Conservation (phyloP, 1,140 invertebrate genomes). For the Drosophila sp. region DNA sequence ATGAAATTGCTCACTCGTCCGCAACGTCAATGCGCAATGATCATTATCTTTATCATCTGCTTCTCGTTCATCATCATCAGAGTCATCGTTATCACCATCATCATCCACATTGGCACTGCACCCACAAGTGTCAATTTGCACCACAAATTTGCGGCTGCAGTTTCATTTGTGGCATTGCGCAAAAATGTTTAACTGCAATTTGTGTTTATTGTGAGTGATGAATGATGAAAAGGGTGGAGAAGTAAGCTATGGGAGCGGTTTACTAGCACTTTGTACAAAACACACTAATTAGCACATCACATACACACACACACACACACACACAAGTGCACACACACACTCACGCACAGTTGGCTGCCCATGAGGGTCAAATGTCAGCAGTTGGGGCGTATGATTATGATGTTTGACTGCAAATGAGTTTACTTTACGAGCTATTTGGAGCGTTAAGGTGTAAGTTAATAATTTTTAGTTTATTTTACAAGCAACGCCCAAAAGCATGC, state of each 20-base stretch:
- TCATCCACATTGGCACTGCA: conserved; percentile 25
- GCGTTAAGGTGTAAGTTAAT: conserved; percentile 32
- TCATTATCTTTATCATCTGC: conserved; percentile 35
- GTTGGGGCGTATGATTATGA: conserved; percentile 37
- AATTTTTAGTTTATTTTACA: not conserved
- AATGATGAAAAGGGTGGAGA: not conserved
- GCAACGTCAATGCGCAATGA: conserved; percentile 21
- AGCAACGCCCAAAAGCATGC: conserved; percentile 39
- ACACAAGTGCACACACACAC: not conserved
- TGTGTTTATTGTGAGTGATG: conserved; percentile 24
- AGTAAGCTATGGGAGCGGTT: conserved; percentile 1
- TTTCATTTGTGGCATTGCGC: conserved; percentile 51
- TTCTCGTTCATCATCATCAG: conserved; percentile 18
- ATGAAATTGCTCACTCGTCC: conserved; percentile 51
- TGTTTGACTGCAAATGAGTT: conserved; percentile 36
- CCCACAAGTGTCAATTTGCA: conserved; percentile 45
- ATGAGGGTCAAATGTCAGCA: conserved; percentile 48
- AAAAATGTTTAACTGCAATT: conserved; percentile 60
- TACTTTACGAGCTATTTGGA: conserved; percentile 29
- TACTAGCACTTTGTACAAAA: not conserved
- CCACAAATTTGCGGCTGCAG: conserved; percentile 43
- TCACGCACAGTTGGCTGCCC: not conserved
- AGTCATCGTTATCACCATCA: conserved; percentile 19
- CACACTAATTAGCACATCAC: conserved; percentile 55
- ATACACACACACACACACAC: conserved; percentile 25